These are phyloP conservation scores for Peromyscus attwateri DNA, from an alignment of 2,797 vertebrate genomes.

Conservation along the genomic window DNA sequence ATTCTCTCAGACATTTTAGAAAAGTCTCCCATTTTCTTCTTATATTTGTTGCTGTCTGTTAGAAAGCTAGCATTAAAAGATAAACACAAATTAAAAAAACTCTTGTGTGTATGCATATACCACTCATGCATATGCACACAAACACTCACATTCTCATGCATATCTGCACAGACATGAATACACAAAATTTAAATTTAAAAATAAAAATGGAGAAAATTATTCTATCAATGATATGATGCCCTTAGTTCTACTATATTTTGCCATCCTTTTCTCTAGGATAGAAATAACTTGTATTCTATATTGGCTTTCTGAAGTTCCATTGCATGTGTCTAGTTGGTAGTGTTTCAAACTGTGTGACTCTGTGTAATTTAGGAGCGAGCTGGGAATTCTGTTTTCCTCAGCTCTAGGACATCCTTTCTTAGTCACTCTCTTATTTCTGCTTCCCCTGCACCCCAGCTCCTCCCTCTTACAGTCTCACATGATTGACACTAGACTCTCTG, in stretches of 20 bases:
- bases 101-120: background rate
- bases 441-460: fast-evolving
- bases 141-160: too few relatives aligned
- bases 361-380: background rate
- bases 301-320: background rate
- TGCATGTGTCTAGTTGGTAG: background rate
- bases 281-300: background rate
- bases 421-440: fast-evolving
- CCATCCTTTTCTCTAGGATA: background rate
- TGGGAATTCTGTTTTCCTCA: background rate
- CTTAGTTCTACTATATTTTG: background rate
- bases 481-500: background rate
- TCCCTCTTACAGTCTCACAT: background rate
- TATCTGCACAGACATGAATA: background rate
- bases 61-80: background rate
- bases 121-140: background rate
- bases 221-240: background rate
- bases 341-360: background rate
- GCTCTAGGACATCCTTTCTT: background rate
- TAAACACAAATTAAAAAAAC: background rate
- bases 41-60: background rate
- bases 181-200: background rate
- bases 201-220: background rate
- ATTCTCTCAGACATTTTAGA: background rate
- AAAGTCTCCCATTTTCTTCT: background rate